A percentile compares a stretch with the other conserved stretches of the same genome.
Conservation (phyloP, 64 coral and sea anemone species). For the Exaiptasia diaphana region DNA sequence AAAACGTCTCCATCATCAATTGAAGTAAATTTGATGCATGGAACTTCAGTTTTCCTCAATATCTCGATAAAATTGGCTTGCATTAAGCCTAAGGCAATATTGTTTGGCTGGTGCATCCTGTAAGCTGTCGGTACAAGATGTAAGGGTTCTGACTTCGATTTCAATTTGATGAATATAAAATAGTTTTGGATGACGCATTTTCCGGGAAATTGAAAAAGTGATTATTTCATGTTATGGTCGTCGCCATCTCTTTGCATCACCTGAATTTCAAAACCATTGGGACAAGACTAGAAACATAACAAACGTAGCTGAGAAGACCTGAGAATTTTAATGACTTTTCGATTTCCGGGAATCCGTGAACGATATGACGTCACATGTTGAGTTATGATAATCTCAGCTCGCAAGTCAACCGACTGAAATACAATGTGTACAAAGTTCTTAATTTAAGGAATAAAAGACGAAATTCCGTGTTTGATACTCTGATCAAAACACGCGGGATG, state of each 20-base stretch:
- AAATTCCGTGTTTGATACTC: too few relatives aligned
- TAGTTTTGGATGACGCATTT: too few relatives aligned
- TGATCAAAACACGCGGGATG: too few relatives aligned
- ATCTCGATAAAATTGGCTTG: slow-evolving; percentile 88
- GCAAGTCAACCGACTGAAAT: too few relatives aligned
- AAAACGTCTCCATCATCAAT: slow-evolving; percentile 52
- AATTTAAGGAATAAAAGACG: too few relatives aligned
- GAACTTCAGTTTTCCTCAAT: slow-evolving; percentile 36
- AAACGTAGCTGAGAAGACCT: not conserved
- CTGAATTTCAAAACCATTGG: not conserved
- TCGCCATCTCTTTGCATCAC: not conserved
- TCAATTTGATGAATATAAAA: too few relatives aligned
- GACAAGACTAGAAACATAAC: not conserved
- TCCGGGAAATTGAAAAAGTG: too few relatives aligned
- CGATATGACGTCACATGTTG: too few relatives aligned
- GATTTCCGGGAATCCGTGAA: too few relatives aligned
- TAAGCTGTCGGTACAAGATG: not conserved
- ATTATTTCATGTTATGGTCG: not conserved
- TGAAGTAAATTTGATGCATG: not conserved
- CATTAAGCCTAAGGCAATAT: slow-evolving; percentile 74
- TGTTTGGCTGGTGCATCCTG: not conserved
- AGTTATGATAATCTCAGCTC: too few relatives aligned
- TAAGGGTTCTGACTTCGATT: too few relatives aligned
- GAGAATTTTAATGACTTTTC: not conserved
- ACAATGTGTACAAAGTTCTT: too few relatives aligned